phyloP scores from a whole-genome alignment of 2,888 invertebrate species.

The Cheilosia urbana region DNA sequence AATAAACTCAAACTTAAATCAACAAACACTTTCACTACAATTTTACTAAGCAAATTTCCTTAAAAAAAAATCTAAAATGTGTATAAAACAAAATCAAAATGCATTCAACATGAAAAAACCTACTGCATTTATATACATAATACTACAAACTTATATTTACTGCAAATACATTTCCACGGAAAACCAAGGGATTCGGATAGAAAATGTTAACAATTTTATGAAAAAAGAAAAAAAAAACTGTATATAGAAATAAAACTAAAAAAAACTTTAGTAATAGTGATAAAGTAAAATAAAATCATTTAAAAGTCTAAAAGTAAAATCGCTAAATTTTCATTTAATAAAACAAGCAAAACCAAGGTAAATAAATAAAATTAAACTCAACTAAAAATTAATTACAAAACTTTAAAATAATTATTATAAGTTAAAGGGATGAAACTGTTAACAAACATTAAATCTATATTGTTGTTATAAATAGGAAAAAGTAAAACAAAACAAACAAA shows the following conservation, averaged over 20 bases:
- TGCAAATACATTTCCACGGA: not conserved
- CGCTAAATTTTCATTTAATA: conserved; percentile 9
- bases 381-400: conserved; percentile 41
- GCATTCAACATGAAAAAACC: not conserved
- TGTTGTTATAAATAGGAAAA: conserved; percentile 59
- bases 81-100: conserved; percentile 22
- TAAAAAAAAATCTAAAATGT: conserved; percentile 14
- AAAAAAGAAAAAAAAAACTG: conserved; percentile 7
- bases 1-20: conserved; percentile 5
- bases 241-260: conserved; percentile 19
- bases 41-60: conserved; percentile 48
- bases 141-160: conserved; percentile 20
- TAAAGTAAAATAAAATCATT: not conserved
- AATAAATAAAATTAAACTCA: conserved; percentile 11
- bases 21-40: conserved; percentile 38
- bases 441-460: conserved; percentile 44
- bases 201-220: conserved; percentile 31
- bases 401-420: conserved; percentile 1
- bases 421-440: conserved; percentile 36
- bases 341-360: not conserved
- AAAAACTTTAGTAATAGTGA: not conserved
- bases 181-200: conserved; percentile 18
- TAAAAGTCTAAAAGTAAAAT: conserved; percentile 3
- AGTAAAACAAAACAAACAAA: conserved; percentile 12
- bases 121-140: conserved; percentile 24